Percentiles rank a stretch among this genome's conserved stretches.
Evolutionary conservation across 2,797 vertebrate genomes (phyloP).

Genomic region (Falco berigora): DNA sequence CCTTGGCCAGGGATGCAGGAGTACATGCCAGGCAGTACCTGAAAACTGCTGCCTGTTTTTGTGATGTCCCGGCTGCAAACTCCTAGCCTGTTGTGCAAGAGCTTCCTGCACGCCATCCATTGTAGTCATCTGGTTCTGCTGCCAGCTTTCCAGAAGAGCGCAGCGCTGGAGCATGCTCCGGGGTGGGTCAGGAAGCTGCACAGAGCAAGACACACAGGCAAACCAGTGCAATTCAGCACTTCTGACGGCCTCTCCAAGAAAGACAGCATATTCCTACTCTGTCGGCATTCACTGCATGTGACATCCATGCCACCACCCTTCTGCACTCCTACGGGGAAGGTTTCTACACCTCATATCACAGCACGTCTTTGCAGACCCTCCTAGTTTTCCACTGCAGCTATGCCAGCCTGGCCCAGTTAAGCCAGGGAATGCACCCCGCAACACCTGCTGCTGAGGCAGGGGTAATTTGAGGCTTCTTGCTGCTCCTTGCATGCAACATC

Average conservation of each 20-base stretch:
- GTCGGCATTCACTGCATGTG: background rate
- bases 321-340: background rate
- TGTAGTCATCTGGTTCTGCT: background rate
- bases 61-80: accelerated
- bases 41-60: background rate
- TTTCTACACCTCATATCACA: background rate
- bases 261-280: background rate
- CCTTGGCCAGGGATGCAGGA: background rate
- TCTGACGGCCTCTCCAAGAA: background rate
- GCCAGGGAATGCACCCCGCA: background rate
- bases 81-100: background rate
- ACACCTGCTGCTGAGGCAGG: background rate
- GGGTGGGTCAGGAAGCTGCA: background rate
- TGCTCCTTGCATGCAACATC: background rate
- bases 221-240: background rate
- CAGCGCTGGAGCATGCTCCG: background rate
- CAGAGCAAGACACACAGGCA: background rate
- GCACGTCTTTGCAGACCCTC: background rate
- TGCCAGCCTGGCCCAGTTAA: background rate
- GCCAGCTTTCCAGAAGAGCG: background rate
- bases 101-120: background rate
- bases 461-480: background rate
- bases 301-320: background rate
- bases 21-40: background rate
- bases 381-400: background rate